phyloP scores from a whole-genome alignment of 2,888 invertebrate species.

The Xanthorhoe spadicearia region DNA sequence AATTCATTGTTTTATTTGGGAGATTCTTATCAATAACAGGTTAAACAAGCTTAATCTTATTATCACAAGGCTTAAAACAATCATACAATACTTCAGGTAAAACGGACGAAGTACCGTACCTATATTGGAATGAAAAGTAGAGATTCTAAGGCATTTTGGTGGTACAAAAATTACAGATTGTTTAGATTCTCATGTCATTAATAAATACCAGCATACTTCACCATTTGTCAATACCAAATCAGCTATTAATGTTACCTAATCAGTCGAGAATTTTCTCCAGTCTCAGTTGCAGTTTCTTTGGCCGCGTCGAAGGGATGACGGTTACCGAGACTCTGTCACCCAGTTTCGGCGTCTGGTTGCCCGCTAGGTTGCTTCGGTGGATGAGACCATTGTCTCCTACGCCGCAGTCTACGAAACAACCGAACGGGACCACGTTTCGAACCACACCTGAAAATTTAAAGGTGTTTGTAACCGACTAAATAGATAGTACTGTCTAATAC shows the following conservation, averaged over 20 bases:
- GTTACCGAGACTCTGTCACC: constrained; percentile 89
- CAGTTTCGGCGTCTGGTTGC: constrained; percentile 81
- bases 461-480: too few species aligned
- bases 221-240: neutral
- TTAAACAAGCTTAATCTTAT: constrained; percentile 14
- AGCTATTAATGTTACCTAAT: too few species aligned
- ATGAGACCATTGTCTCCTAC: constrained; percentile 89
- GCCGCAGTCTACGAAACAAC: constrained; percentile 95
- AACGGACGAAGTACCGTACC: neutral
- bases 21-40: constrained; percentile 28
- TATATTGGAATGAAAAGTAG: neutral
- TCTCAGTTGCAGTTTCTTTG: constrained; percentile 84
- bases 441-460: constrained; percentile 87
- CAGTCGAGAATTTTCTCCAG: constrained; percentile 74
- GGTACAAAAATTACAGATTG: too few species aligned
- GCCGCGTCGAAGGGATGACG: constrained; percentile 84
- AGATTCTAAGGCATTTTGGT: too few species aligned
- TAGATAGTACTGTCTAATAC: too few species aligned
- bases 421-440: constrained; percentile 94
- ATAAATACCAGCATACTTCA: neutral
- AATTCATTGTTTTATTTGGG: constrained; percentile 29
- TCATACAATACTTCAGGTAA: constrained; percentile 4
- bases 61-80: constrained; percentile 15
- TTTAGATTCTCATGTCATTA: neutral
- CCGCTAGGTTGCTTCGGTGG: constrained; percentile 86